Evolutionary conservation across 2,888 invertebrate genomes (phyloP).

Genomic region (Drosophila seclusa): DNA sequence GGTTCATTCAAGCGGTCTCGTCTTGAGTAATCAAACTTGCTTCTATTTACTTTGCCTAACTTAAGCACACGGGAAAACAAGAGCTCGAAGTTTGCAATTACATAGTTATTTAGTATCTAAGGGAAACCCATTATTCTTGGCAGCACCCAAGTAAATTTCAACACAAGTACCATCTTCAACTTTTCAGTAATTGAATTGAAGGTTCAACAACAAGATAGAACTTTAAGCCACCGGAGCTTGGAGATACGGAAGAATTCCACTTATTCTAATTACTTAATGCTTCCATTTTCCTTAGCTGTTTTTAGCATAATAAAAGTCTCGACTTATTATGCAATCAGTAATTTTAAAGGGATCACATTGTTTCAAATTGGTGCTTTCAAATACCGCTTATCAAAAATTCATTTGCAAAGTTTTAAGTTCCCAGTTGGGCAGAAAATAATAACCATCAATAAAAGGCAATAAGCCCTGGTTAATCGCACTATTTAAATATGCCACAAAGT

Average conservation of each 20-base stretch:
- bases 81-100: neutral
- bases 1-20: neutral
- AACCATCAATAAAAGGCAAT: slow-evolving; percentile 19
- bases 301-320: neutral
- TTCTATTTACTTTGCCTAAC: neutral
- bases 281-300: neutral
- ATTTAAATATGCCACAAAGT: slow-evolving; percentile 27
- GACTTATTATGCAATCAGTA: neutral
- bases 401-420: neutral
- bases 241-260: neutral
- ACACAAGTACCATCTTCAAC: neutral
- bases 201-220: neutral
- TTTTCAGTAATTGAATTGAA: neutral
- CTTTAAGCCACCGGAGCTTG: neutral
- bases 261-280: neutral
- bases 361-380: neutral
- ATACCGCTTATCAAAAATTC: neutral
- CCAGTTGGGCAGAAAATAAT: slow-evolving; percentile 13
- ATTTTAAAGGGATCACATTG: slow-evolving; percentile 12
- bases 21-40: neutral
- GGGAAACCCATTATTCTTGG: neutral
- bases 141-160: neutral
- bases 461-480: slow-evolving; percentile 7
- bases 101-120: neutral
- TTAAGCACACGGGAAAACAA: neutral